Percentiles rank a stretch among this genome's conserved stretches.
These are phyloP conservation scores for Limulus polyphemus DNA, from an alignment of 2,888 invertebrate genomes.

Conservation along the genomic window DNA sequence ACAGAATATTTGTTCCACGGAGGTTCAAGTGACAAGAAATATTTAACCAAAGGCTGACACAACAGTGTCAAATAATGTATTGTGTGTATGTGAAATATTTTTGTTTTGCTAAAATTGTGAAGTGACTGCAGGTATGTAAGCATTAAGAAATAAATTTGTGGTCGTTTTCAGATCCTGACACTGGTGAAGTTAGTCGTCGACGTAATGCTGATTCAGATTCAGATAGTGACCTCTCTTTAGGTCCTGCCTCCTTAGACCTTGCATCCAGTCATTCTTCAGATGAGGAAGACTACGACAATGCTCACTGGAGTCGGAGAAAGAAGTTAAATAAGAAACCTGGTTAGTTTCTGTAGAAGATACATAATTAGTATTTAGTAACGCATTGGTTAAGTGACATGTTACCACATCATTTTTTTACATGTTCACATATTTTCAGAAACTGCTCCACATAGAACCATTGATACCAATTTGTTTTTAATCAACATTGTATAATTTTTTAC, in stretches of 20 bases:
- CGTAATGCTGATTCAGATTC: conserved; percentile 55
- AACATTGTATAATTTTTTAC: too few species aligned
- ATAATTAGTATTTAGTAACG: background rate
- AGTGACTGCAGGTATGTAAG: background rate
- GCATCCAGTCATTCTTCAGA: conserved; percentile 94
- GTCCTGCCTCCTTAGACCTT: conserved; percentile 52
- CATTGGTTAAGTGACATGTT: background rate
- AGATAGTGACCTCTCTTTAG: conserved; percentile 46
- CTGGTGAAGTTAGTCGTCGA: conserved; percentile 28
- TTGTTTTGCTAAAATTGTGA: too few species aligned
- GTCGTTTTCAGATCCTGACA: conserved; percentile 28
- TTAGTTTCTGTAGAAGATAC: background rate
- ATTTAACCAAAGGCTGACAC: too few species aligned
- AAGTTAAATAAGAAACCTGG: background rate
- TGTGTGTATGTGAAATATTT: too few species aligned
- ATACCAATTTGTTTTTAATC: too few species aligned
- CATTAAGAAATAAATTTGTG: background rate
- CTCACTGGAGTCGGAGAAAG: too few species aligned
- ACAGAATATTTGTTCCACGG: too few species aligned
- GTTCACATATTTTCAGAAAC: too few species aligned
- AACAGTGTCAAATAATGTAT: too few species aligned
- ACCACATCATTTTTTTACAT: too few species aligned
- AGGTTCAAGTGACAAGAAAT: too few species aligned
- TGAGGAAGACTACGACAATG: conserved; percentile 47
- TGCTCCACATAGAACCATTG: too few species aligned